These are phyloP conservation scores for roundworm (Caenorhabditis elegans) DNA, from an alignment of 1,140 invertebrate species.

Conservation along the genomic window WBcel235 BX284602.5:8476501-8477000, in stretches of 20 bases:
- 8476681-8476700: too few relatives aligned
- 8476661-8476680: background rate
- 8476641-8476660: slow-evolving; percentile 1
- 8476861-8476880: too few relatives aligned
- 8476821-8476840: too few relatives aligned
- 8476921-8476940: background rate
- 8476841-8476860: too few relatives aligned
- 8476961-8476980: slow-evolving; percentile 1
- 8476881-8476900: slow-evolving; percentile 15
- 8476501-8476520: background rate
- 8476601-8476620: background rate
- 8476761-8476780: too few relatives aligned
- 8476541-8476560: background rate
- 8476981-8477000: background rate
- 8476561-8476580: slow-evolving; percentile 11
- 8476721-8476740: too few relatives aligned
- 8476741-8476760: too few relatives aligned
- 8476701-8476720: too few relatives aligned
- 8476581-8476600: background rate
- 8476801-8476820: too few relatives aligned
- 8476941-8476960: background rate
- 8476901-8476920: background rate
- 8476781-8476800: too few relatives aligned
- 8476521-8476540: background rate
- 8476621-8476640: background rate